A percentile compares a stretch with the other conserved stretches of the same genome.
phyloP scores from a whole-genome alignment of 2,888 invertebrate species.

The Lasioglossum vierecki region DNA sequence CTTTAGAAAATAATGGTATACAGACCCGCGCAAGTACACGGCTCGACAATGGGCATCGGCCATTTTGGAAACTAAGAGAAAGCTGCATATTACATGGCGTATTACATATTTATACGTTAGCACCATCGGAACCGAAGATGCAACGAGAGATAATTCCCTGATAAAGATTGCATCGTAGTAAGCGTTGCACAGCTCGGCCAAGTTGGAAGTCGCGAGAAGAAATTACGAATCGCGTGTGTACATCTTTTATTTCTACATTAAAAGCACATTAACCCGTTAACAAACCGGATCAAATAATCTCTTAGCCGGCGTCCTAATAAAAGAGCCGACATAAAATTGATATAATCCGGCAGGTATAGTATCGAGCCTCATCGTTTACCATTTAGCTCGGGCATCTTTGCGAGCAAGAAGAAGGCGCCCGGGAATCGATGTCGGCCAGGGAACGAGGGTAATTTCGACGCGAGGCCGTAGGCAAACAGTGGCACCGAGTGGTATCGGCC shows the following conservation, averaged over 20 bases:
- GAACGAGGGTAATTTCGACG: slow-evolving; percentile 24
- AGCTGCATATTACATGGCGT: neutral
- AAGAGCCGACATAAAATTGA: neutral
- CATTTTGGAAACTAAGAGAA: neutral
- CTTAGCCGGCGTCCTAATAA: slow-evolving; percentile 5
- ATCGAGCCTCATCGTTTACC: neutral
- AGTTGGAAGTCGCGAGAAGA: neutral
- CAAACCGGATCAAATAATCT: slow-evolving; percentile 11
- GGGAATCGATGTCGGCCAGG: slow-evolving; percentile 4
- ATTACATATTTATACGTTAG: neutral
- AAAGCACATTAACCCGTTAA: neutral
- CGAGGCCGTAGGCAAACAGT: slow-evolving; percentile 36
- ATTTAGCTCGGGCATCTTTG: neutral
- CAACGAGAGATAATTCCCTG: neutral
- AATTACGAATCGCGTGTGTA: neutral
- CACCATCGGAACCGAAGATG: neutral
- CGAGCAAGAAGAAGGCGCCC: neutral
- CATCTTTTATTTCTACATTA: neutral
- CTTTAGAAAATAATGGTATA: neutral
- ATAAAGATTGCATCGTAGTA: neutral
- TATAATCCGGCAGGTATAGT: neutral
- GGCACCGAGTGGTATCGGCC: slow-evolving; percentile 34
- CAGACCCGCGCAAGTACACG: neutral
- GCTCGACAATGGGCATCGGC: neutral
- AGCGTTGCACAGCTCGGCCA: neutral